Percentiles rank a stretch among this genome's conserved stretches.
phyloP scores from a whole-genome alignment of 2,797 vertebrate genomes.

The Hippocampus kuda region DNA sequence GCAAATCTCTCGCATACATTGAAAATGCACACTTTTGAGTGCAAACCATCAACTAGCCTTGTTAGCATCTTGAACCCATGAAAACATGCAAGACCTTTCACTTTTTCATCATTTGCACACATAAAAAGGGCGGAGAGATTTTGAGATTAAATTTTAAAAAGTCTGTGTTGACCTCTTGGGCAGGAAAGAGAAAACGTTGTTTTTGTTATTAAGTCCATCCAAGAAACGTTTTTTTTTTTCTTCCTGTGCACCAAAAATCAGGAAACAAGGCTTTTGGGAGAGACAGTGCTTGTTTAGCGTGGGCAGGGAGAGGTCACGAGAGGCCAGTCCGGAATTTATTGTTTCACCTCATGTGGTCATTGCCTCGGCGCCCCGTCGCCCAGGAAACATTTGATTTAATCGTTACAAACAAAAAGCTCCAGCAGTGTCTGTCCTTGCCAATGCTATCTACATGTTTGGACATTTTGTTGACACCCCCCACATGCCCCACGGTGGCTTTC shows the following conservation, averaged over 20 bases:
- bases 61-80: slow-evolving; percentile 11
- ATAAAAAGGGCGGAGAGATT: slow-evolving; percentile 6
- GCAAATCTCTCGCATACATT: background rate
- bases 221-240: slow-evolving; percentile 14
- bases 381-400: background rate
- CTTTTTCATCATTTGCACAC: slow-evolving; percentile 7
- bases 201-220: background rate
- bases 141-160: slow-evolving; percentile 7
- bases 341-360: background rate
- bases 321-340: background rate
- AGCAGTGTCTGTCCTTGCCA: background rate
- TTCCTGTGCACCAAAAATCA: slow-evolving; percentile 2
- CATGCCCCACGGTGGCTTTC: background rate
- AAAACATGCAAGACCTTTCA: slow-evolving; percentile 5
- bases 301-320: slow-evolving; percentile 3
- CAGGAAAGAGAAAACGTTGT: slow-evolving; percentile 4
- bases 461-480: background rate
- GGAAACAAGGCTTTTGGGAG: slow-evolving; percentile 8
- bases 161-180: slow-evolving; percentile 13
- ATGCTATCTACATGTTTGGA: background rate
- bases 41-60: background rate
- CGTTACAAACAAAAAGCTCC: background rate
- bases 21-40: background rate
- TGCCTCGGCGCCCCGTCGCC: background rate
- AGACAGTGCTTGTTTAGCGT: slow-evolving; percentile 19